These are phyloP conservation scores for Galeopsomyia nigrocyanea DNA, from an alignment of 2,888 invertebrate genomes.

Conservation along the genomic window DNA sequence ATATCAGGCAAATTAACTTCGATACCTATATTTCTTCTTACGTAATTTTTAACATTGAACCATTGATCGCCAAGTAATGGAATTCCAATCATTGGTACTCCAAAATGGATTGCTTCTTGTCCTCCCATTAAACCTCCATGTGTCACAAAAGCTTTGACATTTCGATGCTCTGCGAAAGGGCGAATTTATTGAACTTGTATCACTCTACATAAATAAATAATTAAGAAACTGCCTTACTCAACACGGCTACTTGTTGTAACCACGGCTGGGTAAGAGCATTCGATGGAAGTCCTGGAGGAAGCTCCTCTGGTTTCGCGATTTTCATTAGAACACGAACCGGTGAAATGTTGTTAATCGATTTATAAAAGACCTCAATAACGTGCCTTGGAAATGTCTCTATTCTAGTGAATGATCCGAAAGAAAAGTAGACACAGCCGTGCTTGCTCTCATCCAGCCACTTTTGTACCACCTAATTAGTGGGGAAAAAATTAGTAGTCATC, in stretches of 20 bases:
- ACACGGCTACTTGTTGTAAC: conserved; percentile 58
- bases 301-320: conserved; percentile 56
- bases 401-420: conserved; percentile 64
- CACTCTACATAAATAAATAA: background rate
- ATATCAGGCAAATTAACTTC: conserved; percentile 52
- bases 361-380: conserved; percentile 54
- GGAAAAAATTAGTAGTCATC: background rate
- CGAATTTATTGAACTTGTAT: background rate
- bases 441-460: conserved; percentile 61
- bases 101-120: conserved; percentile 54
- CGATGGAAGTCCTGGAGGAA: conserved; percentile 58
- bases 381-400: conserved; percentile 60
- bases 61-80: conserved; percentile 58
- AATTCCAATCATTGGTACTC: conserved; percentile 56
- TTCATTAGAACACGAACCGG: conserved; percentile 61
- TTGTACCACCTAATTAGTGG: conserved; percentile 55
- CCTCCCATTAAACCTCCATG: conserved; percentile 57
- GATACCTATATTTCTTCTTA: conserved; percentile 52
- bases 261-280: conserved; percentile 61
- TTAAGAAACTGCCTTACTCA: conserved; percentile 51
- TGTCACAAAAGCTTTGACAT: conserved; percentile 55
- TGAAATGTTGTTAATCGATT: conserved; percentile 58
- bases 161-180: conserved; percentile 56
- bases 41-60: conserved; percentile 53
- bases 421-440: conserved; percentile 61